These are phyloP conservation scores for Tetranychus truncatus DNA, from an alignment of 2,888 invertebrate species.

Conservation along the genomic window DNA sequence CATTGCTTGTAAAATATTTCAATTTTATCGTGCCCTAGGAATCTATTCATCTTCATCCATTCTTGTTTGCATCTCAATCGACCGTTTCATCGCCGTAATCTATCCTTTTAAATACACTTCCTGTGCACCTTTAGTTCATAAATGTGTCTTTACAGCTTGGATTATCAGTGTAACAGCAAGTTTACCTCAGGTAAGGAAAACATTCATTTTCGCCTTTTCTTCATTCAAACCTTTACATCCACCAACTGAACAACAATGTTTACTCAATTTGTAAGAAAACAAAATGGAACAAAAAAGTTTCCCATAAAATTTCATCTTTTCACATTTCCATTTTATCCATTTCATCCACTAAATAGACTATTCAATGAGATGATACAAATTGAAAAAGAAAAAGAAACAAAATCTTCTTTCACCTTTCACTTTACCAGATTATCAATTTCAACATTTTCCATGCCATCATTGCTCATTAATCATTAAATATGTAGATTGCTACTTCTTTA, in stretches of 20 bases:
- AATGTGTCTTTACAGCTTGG: not conserved
- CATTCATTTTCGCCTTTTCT: not conserved
- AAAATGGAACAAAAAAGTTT: too few species aligned
- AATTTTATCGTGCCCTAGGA: slow-evolving; percentile 8
- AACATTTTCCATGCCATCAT: too few species aligned
- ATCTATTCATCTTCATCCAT: slow-evolving; percentile 6
- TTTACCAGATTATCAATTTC: not conserved
- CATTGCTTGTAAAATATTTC: slow-evolving; percentile 10
- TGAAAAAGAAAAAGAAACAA: not conserved
- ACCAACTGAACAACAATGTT: too few species aligned
- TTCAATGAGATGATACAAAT: too few species aligned
- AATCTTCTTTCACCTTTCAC: not conserved
- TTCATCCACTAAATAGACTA: too few species aligned
- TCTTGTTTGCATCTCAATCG: slow-evolving; percentile 1
- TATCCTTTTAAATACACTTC: slow-evolving; percentile 7
- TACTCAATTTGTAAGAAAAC: too few species aligned
- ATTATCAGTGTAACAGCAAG: not conserved
- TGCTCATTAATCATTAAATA: too few species aligned
- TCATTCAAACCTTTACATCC: too few species aligned
- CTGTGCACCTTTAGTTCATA: not conserved
- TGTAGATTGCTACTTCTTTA: too few species aligned
- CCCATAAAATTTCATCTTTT: too few species aligned
- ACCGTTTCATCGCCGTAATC: slow-evolving; percentile 7
- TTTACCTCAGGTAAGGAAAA: slow-evolving; percentile 9
- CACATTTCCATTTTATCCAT: too few species aligned